Evolutionary conservation across 23 tunicate species (phyloP).

Genomic region (Botrylloides violaceus): DNA sequence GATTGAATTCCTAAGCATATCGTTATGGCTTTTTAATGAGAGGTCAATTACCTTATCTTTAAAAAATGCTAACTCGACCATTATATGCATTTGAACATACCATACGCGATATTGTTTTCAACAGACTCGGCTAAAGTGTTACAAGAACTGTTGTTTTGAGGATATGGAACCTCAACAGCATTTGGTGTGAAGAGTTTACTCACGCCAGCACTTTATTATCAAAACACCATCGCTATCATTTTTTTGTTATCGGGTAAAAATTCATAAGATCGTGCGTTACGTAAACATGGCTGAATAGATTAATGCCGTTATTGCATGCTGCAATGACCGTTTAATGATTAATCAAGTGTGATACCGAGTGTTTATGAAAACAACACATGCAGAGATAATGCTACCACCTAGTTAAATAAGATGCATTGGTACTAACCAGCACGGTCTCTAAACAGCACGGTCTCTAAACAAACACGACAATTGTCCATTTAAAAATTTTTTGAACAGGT

Average conservation of each 20-base stretch:
- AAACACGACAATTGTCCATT: not conserved
- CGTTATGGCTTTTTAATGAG: too few species aligned
- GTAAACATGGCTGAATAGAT: not conserved
- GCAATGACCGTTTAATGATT: not conserved
- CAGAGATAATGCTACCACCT: not conserved
- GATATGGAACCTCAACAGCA: too few species aligned
- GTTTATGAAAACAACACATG: not conserved
- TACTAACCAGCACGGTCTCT: not conserved
- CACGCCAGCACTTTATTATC: not conserved
- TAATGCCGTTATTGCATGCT: not conserved
- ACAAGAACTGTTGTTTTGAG: too few species aligned
- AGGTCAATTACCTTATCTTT: too few species aligned
- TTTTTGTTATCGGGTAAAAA: not conserved
- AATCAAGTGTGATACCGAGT: not conserved
- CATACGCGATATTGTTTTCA: too few species aligned
- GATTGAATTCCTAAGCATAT: too few species aligned
- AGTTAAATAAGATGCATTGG: not conserved
- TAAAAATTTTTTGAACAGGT: not conserved
- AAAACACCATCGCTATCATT: not conserved
- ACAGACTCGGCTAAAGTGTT: too few species aligned
- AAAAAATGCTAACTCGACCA: too few species aligned
- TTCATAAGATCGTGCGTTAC: not conserved
- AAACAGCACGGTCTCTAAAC: not conserved
- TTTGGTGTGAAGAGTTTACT: not conserved
- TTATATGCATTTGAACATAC: too few species aligned